phyloP scores from a whole-genome alignment of 2,797 vertebrate species.

The Tamandua tetradactyla region DNA sequence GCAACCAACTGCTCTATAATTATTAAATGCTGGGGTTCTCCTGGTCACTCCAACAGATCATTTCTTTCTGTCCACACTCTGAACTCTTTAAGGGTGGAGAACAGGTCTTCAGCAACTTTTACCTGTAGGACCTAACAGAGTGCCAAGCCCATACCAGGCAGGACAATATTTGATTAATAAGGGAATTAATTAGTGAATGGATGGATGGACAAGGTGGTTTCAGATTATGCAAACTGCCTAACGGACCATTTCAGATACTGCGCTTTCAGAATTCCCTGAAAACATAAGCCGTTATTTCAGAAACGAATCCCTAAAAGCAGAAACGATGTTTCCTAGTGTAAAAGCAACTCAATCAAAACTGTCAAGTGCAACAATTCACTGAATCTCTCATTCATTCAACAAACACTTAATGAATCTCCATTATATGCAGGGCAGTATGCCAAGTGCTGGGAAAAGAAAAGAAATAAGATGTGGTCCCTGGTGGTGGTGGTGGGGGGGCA shows the following conservation, averaged over 20 bases:
- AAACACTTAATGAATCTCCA: slow-evolving; percentile 60
- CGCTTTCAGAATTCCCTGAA: not conserved
- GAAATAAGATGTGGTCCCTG: not conserved
- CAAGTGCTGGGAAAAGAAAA: not conserved
- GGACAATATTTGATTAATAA: not conserved
- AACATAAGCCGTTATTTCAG: slow-evolving; percentile 42
- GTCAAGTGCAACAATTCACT: slow-evolving; percentile 34
- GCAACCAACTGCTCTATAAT: not conserved
- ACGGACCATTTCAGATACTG: not conserved
- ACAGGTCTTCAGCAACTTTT: not conserved
- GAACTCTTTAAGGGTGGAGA: not conserved
- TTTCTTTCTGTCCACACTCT: not conserved
- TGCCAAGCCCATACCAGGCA: not conserved
- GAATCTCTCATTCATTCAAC: slow-evolving; percentile 61
- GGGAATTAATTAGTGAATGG: not conserved
- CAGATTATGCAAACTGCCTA: not conserved
- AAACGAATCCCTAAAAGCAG: slow-evolving; percentile 51
- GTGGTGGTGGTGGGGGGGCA: too few relatives aligned
- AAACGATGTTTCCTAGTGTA: slow-evolving; percentile 21
- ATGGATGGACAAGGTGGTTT: not conserved
- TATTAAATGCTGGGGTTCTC: not conserved
- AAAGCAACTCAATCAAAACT: slow-evolving; percentile 58
- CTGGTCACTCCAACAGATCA: too few relatives aligned
- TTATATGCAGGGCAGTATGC: not conserved
- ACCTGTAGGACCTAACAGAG: not conserved